Conservation (phyloP, 2,797 vertebrate species). For the Enteromius viviparus region DNA sequence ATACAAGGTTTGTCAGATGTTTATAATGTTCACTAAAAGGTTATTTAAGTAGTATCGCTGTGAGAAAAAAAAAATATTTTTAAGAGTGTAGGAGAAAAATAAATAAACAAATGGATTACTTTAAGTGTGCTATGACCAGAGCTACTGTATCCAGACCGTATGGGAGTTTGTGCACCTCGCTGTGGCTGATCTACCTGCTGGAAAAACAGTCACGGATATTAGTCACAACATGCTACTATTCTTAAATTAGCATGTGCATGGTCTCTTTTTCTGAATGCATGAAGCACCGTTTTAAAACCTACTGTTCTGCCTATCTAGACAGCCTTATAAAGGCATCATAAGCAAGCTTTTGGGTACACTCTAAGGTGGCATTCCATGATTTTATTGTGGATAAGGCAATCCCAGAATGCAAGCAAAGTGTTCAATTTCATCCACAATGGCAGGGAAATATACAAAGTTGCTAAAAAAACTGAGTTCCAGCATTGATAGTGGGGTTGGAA, state of each 20-base stretch:
- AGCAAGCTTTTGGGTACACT: not conserved
- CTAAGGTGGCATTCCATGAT: not conserved
- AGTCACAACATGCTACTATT: not conserved
- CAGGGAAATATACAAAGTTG: not conserved
- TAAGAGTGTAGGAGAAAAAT: not conserved
- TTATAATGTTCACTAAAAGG: not conserved
- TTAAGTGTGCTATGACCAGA: conserved; percentile 78
- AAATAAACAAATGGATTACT: conserved; percentile 69
- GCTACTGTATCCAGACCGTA: conserved; percentile 76
- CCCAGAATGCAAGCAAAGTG: not conserved
- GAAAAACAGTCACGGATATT: conserved; percentile 58
- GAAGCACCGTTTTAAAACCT: not conserved
- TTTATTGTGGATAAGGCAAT: not conserved
- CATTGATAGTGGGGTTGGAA: not conserved
- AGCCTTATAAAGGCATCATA: not conserved
- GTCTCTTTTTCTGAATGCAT: not conserved
- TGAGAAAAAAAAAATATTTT: not conserved
- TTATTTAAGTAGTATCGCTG: too few relatives aligned
- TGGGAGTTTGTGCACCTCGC: conserved; percentile 79
- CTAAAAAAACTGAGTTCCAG: not conserved
- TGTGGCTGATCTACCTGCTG: conserved; percentile 80
- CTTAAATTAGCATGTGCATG: not conserved
- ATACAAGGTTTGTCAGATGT: not conserved
- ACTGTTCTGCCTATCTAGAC: not conserved
- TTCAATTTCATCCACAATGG: not conserved